Evolutionary conservation across 2,797 vertebrate species (phyloP).

Genomic region (Limnodromus scolopaceus): DNA sequence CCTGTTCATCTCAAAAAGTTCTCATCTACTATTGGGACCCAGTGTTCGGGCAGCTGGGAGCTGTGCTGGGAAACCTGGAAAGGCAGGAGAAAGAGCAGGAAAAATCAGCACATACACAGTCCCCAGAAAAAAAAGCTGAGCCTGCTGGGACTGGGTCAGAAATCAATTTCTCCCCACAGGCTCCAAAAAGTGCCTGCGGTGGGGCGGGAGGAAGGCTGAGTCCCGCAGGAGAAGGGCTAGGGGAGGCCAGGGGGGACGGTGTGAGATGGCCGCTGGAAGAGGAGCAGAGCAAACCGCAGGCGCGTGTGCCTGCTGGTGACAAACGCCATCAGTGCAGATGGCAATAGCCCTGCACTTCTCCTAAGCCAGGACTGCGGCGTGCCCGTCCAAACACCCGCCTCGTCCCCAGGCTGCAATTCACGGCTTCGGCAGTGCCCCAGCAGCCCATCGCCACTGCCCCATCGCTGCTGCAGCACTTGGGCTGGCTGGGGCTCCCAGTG

Average conservation of each 20-base stretch:
- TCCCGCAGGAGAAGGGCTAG: neutral
- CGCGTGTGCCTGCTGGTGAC: neutral
- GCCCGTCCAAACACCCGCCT: neutral
- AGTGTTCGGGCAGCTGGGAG: neutral
- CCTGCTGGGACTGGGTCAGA: neutral
- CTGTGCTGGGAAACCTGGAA: constrained; percentile 8
- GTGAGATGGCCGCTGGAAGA: neutral
- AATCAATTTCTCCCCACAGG: neutral
- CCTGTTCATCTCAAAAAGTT: constrained; percentile 1
- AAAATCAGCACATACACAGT: neutral
- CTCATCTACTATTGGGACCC: neutral
- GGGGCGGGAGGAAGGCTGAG: neutral
- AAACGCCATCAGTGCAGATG: accelerated
- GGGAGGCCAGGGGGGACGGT: neutral
- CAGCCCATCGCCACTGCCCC: neutral
- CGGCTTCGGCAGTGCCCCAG: neutral
- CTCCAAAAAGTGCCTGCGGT: neutral
- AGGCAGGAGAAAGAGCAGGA: constrained; percentile 7
- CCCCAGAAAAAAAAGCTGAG: neutral
- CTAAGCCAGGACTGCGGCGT: neutral
- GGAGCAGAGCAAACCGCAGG: neutral
- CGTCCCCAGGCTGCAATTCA: neutral
- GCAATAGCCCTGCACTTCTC: neutral
- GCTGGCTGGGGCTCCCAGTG: neutral
- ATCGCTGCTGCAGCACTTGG: neutral